Evolutionary conservation across 2,888 invertebrate genomes (phyloP), one percentile per base, ranked within the genome.

Genomic region (Orthosia gracilis): DNA sequence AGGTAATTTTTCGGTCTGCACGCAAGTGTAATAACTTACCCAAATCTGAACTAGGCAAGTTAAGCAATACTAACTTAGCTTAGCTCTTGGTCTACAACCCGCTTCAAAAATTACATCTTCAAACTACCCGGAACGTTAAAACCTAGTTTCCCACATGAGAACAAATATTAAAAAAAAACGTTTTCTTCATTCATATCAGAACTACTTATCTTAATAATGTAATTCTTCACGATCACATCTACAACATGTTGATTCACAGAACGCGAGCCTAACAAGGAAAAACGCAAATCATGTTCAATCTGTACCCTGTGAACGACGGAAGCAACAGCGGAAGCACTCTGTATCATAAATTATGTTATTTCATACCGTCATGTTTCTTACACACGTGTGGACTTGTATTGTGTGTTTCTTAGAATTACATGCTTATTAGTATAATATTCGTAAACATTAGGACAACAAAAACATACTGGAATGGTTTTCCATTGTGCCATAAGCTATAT

Each of bases 231-330:
- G 54, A 72, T 64, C 58, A 61, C 31, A 58, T 65, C 18, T 57
- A 52, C 63, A 69, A 69, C 69, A 84, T 70, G 76, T 81, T 84
- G 81, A 70, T 75, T 64, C 78, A 21, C 55, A 55, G 50, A 66
- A 66, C 17, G 40, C 31, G 15, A 54, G 5, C 23, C 31, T 68
- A 18, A 40, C 26, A 69, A 75, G 61, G 58, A 84, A 65, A 71
- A 75, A 75, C 61, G 76, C 81, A 82, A 84, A 71, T 80, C 70
- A 84, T 66, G 55, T 62, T 70, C 50, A 52, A 68, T 80, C 31
- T 58, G 15, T 73, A 78, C 13, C 55, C 40, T 47, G 61, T 70
- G 68, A 70, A 62, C 40, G 54, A 61, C 57, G 63, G 18, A 58
- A 68, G 67, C 47, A 70, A 75, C 81, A 81, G 49, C 62, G 74